Percentiles rank a stretch among this genome's conserved stretches.
These are phyloP conservation scores for Archaeoteleia sp. DNA, from an alignment of 2,888 invertebrate genomes.

Conservation along the genomic window DNA sequence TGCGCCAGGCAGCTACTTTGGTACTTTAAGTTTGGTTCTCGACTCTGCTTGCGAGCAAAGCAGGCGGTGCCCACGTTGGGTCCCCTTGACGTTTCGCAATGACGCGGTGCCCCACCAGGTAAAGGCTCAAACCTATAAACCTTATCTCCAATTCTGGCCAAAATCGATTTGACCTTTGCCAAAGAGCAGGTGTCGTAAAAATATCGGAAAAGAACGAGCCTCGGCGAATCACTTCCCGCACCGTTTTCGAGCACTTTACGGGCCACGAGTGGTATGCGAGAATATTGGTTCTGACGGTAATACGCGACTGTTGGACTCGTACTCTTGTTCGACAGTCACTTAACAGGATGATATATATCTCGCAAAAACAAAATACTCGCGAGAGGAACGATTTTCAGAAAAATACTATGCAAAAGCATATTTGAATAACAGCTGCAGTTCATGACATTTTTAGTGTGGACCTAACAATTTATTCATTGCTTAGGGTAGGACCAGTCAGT, in stretches of 20 bases:
- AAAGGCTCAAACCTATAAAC: constrained; percentile 61
- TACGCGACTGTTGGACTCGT: constrained; percentile 8
- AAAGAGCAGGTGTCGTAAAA: constrained; percentile 58
- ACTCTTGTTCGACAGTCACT: constrained; percentile 1
- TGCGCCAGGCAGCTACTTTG: constrained; percentile 66
- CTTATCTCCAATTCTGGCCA: constrained; percentile 68
- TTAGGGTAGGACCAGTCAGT: too few species aligned
- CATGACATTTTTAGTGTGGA: too few species aligned
- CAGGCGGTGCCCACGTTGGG: constrained; percentile 1
- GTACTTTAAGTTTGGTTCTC: constrained; percentile 41
- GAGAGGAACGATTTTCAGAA: too few species aligned
- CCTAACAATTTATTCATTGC: too few species aligned
- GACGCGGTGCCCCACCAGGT: not conserved
- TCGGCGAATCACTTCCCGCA: constrained; percentile 52
- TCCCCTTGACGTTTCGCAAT: constrained; percentile 2
- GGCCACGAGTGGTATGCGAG: constrained; percentile 4
- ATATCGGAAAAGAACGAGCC: constrained; percentile 53
- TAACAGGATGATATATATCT: constrained; percentile 4
- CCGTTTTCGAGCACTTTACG: constrained; percentile 27
- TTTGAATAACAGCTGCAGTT: too few species aligned
- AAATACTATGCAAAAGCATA: too few species aligned
- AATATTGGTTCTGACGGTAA: constrained; percentile 15
- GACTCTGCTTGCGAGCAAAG: constrained; percentile 20
- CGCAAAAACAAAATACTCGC: not conserved
- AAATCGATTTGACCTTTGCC: constrained; percentile 70